Base-by-base conservation (phyloP, 2,113 vertebrate genomes). In the Garra rufa region DNA sequence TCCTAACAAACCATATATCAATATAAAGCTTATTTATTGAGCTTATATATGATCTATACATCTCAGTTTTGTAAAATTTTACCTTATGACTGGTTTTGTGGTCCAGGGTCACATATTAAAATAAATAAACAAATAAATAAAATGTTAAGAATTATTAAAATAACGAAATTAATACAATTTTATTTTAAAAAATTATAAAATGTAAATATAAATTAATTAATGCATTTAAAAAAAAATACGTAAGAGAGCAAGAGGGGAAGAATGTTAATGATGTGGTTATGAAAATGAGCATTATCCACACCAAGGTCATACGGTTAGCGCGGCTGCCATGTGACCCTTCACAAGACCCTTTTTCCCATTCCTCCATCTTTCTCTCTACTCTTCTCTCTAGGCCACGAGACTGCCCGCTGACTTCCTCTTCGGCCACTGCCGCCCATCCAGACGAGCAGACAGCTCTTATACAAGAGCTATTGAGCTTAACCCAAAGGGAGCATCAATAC, bases 301-400 rank as follows among this genome's bases (percentile, higher is more conserved):
- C 46, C 46, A 9, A 76, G 52, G 73, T 87, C 83, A 85, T 44
- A 75, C 11, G 24, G 50, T 74, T 78, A 82, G 46, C 30, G 7
- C 34, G 5, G 6, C 65, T 52, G 38, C 13, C 83, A 78, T 82
- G 69, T 87, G 86, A 85, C 83, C 61, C 83, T 81, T 80, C 76
- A 81, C 85, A 84, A 83, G 76, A 80, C 82, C 85, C 21, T 82
- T 71, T 57, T 41, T 5, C 67, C 10, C 43, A 44, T 38, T 52
- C 50, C 61, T 61, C 34, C 28, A 57, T 76, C 77, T 59, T 26
- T 17, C 59, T 63, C n/a, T 76, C 21, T 43, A 30, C 34, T 48
- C 34, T 34, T 85, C 52, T 46, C 52, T 74, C 78, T 83, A 21
- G 83, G 50, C 26, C 65, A 81, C 46, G 19, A 41, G 63, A 65